Evolutionary conservation across 2,888 invertebrate species (phyloP), one percentile per base, ranked within the genome.

Genomic region (Luperina testacea): DNA sequence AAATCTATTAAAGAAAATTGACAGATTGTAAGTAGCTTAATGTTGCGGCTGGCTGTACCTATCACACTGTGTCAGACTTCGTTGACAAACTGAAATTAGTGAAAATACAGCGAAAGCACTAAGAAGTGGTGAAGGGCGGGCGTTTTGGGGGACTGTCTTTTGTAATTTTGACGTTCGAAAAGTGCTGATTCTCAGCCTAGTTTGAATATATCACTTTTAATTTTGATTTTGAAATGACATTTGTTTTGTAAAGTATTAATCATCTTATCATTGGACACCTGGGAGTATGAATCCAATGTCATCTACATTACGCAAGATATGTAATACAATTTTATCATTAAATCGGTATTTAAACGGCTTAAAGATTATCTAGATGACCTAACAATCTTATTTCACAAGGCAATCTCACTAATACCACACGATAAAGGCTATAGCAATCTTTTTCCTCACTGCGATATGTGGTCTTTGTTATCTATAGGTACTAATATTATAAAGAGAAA

Each of bases 321-420:
- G 27, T 78, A 24, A 61, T 42, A 32, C 15, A 63, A 81, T 63
- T 72, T 45, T 8, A 81, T 63, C 32, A 20, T 53, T 1, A 53
- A 77, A 68, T 57, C 48, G 8, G 20, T 78, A 72, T 69, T 61
- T 32, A 51, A 78, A 48, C n/a, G 38, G 17, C 59, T 80, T 51
- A 1, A 32, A 45, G 38, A 81, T 20, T 61, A 32, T 72, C 45
- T 61, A 73, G 32, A 4, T 73, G 53, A 64, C 82, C 74, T 81
- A 61, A 0, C 15, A 13, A 38, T 53, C 11, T 0, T 20, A 32
- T 42, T n/a, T 45, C 9, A 24, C 6, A 15, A 64, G 17, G 38
- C 11, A 48, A 9, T 48, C n/a, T 6, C 17, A 57, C 7, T 27
- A 8, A 13, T 32, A 70, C 15, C 2, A 32, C 15, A 48, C 20